Evolutionary conservation across 2,888 invertebrate species (phyloP), one percentile per base, ranked within the genome.

Genomic region (Harmothoe impar): DNA sequence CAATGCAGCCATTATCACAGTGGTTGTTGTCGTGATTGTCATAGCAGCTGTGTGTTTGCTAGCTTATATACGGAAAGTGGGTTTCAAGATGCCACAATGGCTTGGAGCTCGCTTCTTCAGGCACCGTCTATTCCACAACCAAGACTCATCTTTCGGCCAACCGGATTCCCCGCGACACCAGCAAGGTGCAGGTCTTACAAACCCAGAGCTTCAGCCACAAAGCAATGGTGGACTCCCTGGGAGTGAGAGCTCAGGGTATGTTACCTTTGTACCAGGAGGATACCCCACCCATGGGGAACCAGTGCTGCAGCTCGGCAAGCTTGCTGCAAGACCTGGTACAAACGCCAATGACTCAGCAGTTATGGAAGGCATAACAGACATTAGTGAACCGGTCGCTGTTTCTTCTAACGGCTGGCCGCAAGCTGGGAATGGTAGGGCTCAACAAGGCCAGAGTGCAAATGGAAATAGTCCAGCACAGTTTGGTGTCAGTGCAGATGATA

Each of bases 21-120:
- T 86, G 3, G 86, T 56, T 10, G 54, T 86, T 15, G 25, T 86
- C 23, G 54, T 31, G 31, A 10, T 86, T 5, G 52, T 52, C 54
- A 54, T 86, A 10, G 86, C 5, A 1, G 25, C 31, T 17, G 54
- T 86, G 5, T 54, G 25, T 25, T n/a, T 86, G 12, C 0, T 86
- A 52, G 86, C 54, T 25, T 86, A 86, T 25, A 0, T 54, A 3
- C 3, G 56, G 12, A 86, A 86, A 29, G 29, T 15, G 20, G 84
- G 84, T 5, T n/a, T 84, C 84, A 86, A 86, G 31, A 31, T 86
- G n/a, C 86, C 86, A 31, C 86, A 52, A 20, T 86, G 86, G 52
- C 29, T 52, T n/a, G 29, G 54, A 17, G 15, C 17, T 20, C 54
- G 29, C 86, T 86, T 86, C 52, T 86, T 86, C 86, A 17, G 56